These are phyloP conservation scores for Mormoops blainvillei DNA, from an alignment of 2,113 vertebrate genomes.

Conservation along the genomic window DNA sequence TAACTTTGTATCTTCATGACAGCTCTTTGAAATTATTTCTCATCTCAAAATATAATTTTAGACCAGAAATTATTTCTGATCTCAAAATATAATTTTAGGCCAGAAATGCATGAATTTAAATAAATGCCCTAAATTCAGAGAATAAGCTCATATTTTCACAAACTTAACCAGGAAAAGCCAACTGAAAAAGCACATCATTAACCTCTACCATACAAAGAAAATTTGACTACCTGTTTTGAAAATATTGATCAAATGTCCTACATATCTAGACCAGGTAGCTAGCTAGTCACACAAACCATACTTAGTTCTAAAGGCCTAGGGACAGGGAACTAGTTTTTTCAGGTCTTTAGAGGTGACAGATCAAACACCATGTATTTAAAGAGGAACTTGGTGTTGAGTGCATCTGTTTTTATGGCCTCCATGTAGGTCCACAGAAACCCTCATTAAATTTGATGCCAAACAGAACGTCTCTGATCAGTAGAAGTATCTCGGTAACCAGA, in stretches of 20 bases:
- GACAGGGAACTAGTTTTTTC: background rate
- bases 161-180: slow-evolving; percentile 4
- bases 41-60: slow-evolving; percentile 47
- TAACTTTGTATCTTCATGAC: slow-evolving; percentile 19
- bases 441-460: slow-evolving; percentile 14
- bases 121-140: slow-evolving; percentile 21
- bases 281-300: background rate
- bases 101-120: slow-evolving; percentile 40
- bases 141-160: background rate
- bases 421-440: background rate
- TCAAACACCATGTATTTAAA: background rate
- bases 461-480: background rate
- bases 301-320: background rate
- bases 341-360: background rate
- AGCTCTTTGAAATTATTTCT: slow-evolving; percentile 50
- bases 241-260: background rate
- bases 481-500: background rate
- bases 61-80: slow-evolving; percentile 49
- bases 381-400: background rate
- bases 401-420: background rate
- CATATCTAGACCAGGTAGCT: background rate
- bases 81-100: slow-evolving; percentile 39
- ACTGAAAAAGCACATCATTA: slow-evolving; percentile 26
- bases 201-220: background rate
- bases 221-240: slow-evolving; percentile 8